Base-by-base conservation (phyloP, 2,797 vertebrate species). In the Pogonophryne albipinna region DNA sequence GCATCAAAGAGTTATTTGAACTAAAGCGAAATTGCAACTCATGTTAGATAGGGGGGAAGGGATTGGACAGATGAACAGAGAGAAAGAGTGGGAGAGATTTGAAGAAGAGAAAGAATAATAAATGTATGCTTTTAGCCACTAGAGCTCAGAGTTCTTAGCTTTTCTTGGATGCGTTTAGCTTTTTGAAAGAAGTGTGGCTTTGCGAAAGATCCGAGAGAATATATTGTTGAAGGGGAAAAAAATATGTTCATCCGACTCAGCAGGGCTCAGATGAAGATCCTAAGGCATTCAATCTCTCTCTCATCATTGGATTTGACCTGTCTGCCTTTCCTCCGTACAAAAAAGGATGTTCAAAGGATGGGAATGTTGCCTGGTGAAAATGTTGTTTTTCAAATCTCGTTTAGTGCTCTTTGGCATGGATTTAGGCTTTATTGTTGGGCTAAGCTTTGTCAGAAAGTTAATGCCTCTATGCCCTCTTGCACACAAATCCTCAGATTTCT, bases 361-460 rank as follows among this genome's bases (percentile, higher is more conserved):
- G 64, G 58, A 72, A 76, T 69, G 74, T 60, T 66, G 19, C 50
- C 68, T 74, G 62, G 74, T 58, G 68, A 80, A 74, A 85, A 83
- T 85, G 82, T 87, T 85, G 72, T 78, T 80, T 85, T 85, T 87
- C 53, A 84, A 83, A 85, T 88, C 79, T 90, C 42, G 52, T 87
- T 89, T 78, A 69, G 74, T 77, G 85, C 59, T 82, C 80, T 88
- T 83, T 78, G 84, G 82, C 77, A 44, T 73, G 79, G 90, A 89
- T 92, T 91, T 89, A 62, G 64, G 74, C 81, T 90, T 91, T 77
- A 89, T 91, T 90, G 86, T 89, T 63, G 60, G 76, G 55, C 80
- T 92, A 85, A 89, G 87, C 89, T 91, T 91, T 87, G 88, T 89
- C 77, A 65, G 78, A 44, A 79, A 87, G 71, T 84, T 89, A 91